Evolutionary conservation across 2,797 vertebrate species (phyloP), one percentile per base, ranked within the genome.

Genomic region (Sparus aurata): DNA sequence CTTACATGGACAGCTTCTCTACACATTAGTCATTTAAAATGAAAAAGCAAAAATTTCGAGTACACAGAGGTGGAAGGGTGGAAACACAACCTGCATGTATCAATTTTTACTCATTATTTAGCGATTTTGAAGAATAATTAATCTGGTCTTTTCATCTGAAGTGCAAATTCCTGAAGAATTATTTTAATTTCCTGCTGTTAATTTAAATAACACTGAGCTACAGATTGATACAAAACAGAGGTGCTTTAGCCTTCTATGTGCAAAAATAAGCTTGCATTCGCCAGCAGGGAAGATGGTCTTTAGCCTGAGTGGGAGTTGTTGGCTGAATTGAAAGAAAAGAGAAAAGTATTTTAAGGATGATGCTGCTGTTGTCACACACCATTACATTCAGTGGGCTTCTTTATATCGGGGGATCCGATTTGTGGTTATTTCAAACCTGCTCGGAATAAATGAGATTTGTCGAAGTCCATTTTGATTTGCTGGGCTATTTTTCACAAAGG

Each of bases 231-330:
- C 47, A 20, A 79, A 85, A 85, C 82, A 82, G 69, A 75, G 72
- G 70, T 85, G 68, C 60, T 66, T 84, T 38, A 73, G 53, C 81
- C 55, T 84, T 84, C 45, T 34, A 12, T 67, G 60, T 69, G 64
- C 74, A 84, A 86, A 90, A 87, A 90, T 87, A 92, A 79, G 79
- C 59, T 50, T 73, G 71, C 50, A 58, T 78, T 77, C 23, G 58
- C 87, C 88, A 89, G 82, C 89, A 89, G 87, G 89, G 85, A 90
- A 75, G 80, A 85, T 87, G 88, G 70, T 89, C 90, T 92, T 87
- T 90, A 83, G 72, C 92, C 88, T 89, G 92, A 89, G 93, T 94
- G 88, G 93, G 93, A 86, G 91, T 78, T 49, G 70, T 59, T 88
- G 87, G 90, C 84, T 86, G 69, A 60, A 90, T 73, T 59, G 49